These are phyloP conservation scores for Ctenodactylus gundi DNA, from an alignment of 2,113 vertebrate species.

Conservation along the genomic window DNA sequence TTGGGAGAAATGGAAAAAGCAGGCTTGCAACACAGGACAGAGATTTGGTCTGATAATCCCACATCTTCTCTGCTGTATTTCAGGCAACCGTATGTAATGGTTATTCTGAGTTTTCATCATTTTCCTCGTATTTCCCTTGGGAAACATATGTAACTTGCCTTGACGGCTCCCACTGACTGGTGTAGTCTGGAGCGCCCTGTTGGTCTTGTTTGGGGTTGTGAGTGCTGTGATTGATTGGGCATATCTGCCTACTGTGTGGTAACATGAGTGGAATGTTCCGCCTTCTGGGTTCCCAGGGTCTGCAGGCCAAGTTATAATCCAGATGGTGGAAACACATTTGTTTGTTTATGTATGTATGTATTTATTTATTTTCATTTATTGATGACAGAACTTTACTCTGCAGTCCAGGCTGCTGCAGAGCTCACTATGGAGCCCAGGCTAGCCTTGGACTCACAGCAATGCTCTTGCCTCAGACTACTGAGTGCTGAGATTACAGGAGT, in stretches of 20 bases:
- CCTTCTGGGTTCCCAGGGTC: neutral
- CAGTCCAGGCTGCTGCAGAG: no score
- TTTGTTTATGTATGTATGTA: no score
- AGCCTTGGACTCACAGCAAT: no score
- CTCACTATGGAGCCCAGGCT: no score
- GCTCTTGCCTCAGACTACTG: no score
- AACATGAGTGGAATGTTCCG: accelerated
- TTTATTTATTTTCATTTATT: no score
- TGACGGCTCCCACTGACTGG: neutral
- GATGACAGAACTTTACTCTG: no score
- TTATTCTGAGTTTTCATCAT: neutral
- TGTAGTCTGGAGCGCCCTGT: neutral
- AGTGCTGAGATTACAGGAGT: no score
- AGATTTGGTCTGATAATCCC: neutral
- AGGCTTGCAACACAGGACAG: neutral
- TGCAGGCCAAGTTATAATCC: neutral
- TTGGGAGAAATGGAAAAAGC: neutral
- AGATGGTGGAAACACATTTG: neutral
- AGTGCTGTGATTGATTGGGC: neutral
- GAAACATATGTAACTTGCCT: neutral
- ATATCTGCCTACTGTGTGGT: neutral
- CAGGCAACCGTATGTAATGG: neutral
- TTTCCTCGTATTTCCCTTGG: neutral
- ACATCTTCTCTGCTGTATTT: neutral
- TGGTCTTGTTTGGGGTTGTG: neutral